phyloP scores from a whole-genome alignment of 2,113 vertebrate genomes.

The Gymnogyps californianus region DNA sequence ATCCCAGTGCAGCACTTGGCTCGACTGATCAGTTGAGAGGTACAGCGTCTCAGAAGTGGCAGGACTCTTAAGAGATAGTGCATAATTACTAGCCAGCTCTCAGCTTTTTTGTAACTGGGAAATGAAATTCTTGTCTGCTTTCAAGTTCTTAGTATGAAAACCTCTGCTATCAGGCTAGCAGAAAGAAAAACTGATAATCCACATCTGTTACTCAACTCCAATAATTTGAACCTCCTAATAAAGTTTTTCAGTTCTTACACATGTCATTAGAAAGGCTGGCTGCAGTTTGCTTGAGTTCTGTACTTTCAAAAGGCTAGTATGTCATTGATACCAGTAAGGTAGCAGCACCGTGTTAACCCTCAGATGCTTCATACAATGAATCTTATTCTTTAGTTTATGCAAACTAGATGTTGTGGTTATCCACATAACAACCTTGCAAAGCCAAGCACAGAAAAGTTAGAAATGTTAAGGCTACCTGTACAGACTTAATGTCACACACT shows the following conservation, averaged over 20 bases:
- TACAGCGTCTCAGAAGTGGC: not conserved
- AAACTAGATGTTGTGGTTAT: not conserved
- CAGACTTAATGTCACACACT: not conserved
- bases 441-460: not conserved
- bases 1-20: slow-evolving; percentile 8
- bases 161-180: not conserved
- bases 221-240: not conserved
- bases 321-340: not conserved
- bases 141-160: not conserved
- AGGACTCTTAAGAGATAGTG: not conserved
- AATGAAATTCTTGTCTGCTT: not conserved
- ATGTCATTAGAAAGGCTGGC: not conserved
- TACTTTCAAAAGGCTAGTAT: not conserved
- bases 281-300: not conserved
- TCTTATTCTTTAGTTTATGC: not conserved
- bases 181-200: not conserved
- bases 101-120: not conserved
- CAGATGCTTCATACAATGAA: not conserved
- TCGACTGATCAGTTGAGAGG: not conserved
- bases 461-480: not conserved
- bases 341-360: not conserved
- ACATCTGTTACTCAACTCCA: not conserved
- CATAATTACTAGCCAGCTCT: not conserved
- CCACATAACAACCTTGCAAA: not conserved
- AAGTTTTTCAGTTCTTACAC: not conserved